Evolutionary conservation across 2,888 invertebrate genomes (phyloP).

Genomic region (Pristionchus japonicus): DNA sequence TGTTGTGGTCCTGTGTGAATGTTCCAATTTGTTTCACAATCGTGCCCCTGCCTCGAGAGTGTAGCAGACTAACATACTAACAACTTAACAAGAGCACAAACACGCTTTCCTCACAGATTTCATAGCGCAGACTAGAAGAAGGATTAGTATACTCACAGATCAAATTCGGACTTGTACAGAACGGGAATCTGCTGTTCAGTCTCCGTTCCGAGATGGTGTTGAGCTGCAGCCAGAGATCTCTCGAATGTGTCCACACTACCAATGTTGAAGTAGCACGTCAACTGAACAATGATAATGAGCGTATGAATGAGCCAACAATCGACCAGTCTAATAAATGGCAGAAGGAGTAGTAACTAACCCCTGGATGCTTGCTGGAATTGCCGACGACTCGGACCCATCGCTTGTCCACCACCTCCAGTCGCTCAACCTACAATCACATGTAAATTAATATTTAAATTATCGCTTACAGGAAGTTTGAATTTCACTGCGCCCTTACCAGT

Average conservation of each 20-base stretch:
- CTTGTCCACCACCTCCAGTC: slow-evolving; percentile 96
- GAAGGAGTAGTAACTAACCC: slow-evolving; percentile 50
- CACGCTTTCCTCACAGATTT: neutral
- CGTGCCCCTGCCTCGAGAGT: neutral
- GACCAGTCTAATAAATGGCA: too few species aligned
- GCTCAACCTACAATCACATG: slow-evolving; percentile 81
- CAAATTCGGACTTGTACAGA: slow-evolving; percentile 91
- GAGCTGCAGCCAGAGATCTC: slow-evolving; percentile 93
- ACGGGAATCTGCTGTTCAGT: slow-evolving; percentile 92
- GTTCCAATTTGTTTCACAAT: neutral
- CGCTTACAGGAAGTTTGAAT: too few species aligned
- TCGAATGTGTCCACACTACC: slow-evolving; percentile 99
- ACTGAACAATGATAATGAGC: slow-evolving; percentile 56
- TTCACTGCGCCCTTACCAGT: slow-evolving; percentile 58
- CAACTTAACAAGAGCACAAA: neutral
- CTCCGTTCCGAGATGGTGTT: slow-evolving; percentile 90
- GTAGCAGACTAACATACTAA: neutral
- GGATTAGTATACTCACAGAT: slow-evolving; percentile 61
- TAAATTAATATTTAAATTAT: neutral
- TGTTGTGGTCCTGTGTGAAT: too few species aligned
- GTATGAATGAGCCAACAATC: neutral
- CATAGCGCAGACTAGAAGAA: neutral
- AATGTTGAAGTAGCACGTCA: slow-evolving; percentile 93
- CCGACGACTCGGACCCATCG: slow-evolving; percentile 92
- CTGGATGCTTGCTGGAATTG: slow-evolving; percentile 57